Base-by-base conservation (phyloP, 2,113 vertebrate species). In the Cinclus cinclus region DNA sequence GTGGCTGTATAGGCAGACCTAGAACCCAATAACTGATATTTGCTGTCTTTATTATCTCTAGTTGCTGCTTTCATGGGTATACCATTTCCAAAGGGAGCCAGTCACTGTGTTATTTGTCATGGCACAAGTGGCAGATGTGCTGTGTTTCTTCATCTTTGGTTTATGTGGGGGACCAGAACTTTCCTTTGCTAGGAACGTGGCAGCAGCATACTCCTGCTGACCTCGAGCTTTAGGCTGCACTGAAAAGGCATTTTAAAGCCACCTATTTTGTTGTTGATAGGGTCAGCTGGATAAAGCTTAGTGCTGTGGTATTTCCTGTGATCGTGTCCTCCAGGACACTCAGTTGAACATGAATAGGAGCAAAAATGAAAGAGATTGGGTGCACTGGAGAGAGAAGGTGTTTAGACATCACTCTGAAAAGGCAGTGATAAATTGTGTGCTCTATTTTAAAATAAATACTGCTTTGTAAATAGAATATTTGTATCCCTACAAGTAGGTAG, bases 391-490 rank as follows among this genome's bases (percentile, higher is more conserved):
- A 50, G 37, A 31, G 25, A 60, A 78, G 20, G 13, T 46, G 28
- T 63, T 89, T 63, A 78, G 65, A 92, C 20, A 44, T 62, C 41
- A 35, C 19, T 83, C 42, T 84, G 27, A 86, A 90, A 68, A 92
- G 73, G 47, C 84, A 91, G 47, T 58, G 74, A 91, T 68, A 88
- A 92, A 58, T 79, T 2, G 3, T 35, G 58, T 84, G 56, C 42
- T 93, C 62, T 92, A 37, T 89, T 96, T 96, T 95, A 83, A 96
- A 69, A 78, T 60, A 79, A 87, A 79, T 68, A 92, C 7, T 88
- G 81, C 77, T 81, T 81, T 96, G 88, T 83, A 95, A 92, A 88
- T 95, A 93, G 46, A 70, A 58, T 83, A 94, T 68, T 87, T 84
- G 65, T 92, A 83, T 83, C 53, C n/a, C n/a, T 74, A 63, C 41